These are phyloP conservation scores for Sarcophaga carnaria DNA, from an alignment of 2,888 invertebrate species.

Conservation along the genomic window DNA sequence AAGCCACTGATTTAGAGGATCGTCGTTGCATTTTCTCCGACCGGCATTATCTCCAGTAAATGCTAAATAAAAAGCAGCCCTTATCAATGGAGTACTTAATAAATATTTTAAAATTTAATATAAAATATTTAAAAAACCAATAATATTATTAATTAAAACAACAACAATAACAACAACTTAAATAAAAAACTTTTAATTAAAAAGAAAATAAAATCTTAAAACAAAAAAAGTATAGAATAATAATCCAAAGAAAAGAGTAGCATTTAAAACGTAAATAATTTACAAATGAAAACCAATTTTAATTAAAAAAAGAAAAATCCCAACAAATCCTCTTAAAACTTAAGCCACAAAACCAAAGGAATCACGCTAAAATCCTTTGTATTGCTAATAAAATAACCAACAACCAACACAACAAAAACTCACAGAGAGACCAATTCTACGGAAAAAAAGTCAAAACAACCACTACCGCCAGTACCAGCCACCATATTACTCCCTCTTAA, in stretches of 20 bases:
- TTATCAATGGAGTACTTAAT: constrained; percentile 79
- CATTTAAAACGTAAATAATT: constrained; percentile 2
- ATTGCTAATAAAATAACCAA: not conserved
- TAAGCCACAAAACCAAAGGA: not conserved
- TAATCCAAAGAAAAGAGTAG: constrained; percentile 6
- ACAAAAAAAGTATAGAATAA: constrained; percentile 4
- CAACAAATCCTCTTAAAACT: constrained; percentile 18
- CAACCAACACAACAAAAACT: not conserved
- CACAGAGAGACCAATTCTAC: not conserved
- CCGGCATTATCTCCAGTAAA: constrained; percentile 36
- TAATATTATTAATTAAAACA: constrained; percentile 70
- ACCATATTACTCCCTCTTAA: constrained; percentile 8
- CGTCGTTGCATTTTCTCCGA: not conserved
- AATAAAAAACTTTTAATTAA: constrained; percentile 46
- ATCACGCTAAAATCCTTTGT: constrained; percentile 1
- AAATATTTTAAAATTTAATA: constrained; percentile 80
- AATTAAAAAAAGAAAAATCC: constrained; percentile 6
- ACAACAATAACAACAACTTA: constrained; percentile 8
- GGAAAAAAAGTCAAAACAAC: not conserved
- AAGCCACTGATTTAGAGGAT: not conserved
- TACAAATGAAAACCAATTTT: constrained; percentile 5
- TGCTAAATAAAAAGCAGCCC: constrained; percentile 59
- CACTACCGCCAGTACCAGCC: not conserved
- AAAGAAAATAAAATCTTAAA: constrained; percentile 1
- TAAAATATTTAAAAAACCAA: constrained; percentile 80